phyloP scores from a whole-genome alignment of 2,797 vertebrate genomes.

The Caiman crocodilus region DNA sequence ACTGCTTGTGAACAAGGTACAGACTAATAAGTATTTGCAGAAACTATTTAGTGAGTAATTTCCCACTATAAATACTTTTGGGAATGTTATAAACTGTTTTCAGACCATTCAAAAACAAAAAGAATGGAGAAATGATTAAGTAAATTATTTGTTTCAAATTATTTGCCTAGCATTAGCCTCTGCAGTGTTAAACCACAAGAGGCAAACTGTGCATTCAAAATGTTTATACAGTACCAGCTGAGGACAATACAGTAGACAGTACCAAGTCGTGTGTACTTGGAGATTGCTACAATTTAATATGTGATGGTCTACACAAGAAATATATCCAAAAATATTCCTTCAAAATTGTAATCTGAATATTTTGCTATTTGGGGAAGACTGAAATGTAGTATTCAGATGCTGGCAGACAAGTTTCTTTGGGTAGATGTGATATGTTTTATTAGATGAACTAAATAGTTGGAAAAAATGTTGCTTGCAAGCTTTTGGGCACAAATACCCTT shows the following conservation, averaged over 20 bases:
- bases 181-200: not conserved
- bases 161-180: constrained; percentile 9
- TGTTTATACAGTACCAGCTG: not conserved
- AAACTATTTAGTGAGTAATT: constrained; percentile 66
- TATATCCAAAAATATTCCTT: not conserved
- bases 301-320: too few relatives aligned
- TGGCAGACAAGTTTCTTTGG: too few relatives aligned
- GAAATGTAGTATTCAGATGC: not conserved
- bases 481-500: too few relatives aligned
- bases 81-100: not conserved
- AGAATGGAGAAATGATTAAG: not conserved
- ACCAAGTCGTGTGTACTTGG: not conserved
- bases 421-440: too few relatives aligned
- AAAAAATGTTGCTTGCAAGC: too few relatives aligned
- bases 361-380: not conserved
- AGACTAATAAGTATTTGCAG: constrained; percentile 45
- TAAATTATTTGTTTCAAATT: not conserved
- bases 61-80: constrained; percentile 46
- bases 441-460: too few relatives aligned
- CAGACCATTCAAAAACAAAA: constrained; percentile 19
- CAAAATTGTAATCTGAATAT: not conserved
- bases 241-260: not conserved
- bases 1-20: constrained; percentile 29
- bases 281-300: not conserved
- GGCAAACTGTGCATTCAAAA: not conserved